Conservation (phyloP, 2,888 invertebrate species). For the Cremastinae sp. region DNA sequence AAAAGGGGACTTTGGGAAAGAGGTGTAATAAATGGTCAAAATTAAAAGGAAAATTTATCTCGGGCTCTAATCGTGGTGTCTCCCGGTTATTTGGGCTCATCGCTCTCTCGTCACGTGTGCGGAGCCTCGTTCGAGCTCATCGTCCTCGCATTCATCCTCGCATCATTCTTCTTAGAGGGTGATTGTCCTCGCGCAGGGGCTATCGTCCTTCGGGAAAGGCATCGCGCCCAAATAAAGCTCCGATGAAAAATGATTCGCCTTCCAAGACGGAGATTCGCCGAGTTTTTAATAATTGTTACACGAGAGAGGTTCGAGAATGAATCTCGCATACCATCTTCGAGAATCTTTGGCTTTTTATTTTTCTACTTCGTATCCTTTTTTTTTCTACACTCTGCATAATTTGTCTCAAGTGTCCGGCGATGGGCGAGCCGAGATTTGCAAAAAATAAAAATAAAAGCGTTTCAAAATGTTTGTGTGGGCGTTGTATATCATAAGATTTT, state of each 20-base stretch:
- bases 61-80: neutral
- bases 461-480: slow-evolving; percentile 36
- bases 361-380: slow-evolving; percentile 6
- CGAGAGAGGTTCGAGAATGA: slow-evolving; percentile 19
- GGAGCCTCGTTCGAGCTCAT: too few species aligned
- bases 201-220: neutral
- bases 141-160: too few species aligned
- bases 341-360: slow-evolving; percentile 6
- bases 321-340: slow-evolving; percentile 11
- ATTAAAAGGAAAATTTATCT: too few species aligned
- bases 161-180: too few species aligned
- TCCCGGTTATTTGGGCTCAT: too few species aligned
- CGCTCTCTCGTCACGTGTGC: too few species aligned
- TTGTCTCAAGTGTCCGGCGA: slow-evolving; percentile 22
- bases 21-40: too few species aligned
- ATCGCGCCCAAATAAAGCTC: slow-evolving; percentile 1
- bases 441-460: neutral
- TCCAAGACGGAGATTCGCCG: slow-evolving; percentile 19
- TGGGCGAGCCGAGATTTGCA: slow-evolving; percentile 12
- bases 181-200: too few species aligned
- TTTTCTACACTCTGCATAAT: slow-evolving; percentile 6
- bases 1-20: too few species aligned
- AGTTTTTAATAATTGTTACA: slow-evolving; percentile 22
- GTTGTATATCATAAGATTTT: slow-evolving; percentile 39
- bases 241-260: slow-evolving; percentile 44